Base-by-base conservation (phyloP, 2,888 invertebrate species). In the Pelosia muscerda region DNA sequence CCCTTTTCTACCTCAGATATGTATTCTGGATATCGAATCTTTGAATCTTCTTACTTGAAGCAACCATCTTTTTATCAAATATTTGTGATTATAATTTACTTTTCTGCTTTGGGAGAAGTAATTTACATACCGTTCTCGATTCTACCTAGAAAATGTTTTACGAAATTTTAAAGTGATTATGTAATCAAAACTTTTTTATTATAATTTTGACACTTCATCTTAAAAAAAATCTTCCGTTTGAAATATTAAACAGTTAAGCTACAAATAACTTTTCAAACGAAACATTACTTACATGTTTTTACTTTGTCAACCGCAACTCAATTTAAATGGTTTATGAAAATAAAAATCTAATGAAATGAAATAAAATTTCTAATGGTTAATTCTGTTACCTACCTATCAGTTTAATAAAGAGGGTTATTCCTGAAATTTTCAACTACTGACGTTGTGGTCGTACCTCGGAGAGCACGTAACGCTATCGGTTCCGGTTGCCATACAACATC, bases 211-310 rank as follows among this genome's bases (percentile, higher is more conserved):
- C n/a, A 34, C 23, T 55, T 34, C 53, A 23, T 53, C 15, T 54
- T 31, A 23, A 53, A 22, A 53, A 53, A 22, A 53, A 28, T 53
- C 23, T 55, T 25, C 54, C 4, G 28, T 31, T 49, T 34, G 54
- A 25, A 22, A 57, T 56, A 53, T 57, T 60, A 60, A 65, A 57
- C 23, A 34, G 54, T 23, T 53, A 42, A 34, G 34, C 3, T 13
- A 53, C 54, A 53, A 57, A 66, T 70, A 56, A 67, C 60, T 66
- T 53, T 60, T 13, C 25, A 15, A 26, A 62, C 54, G 53, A 65
- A 70, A 56, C 56, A 61, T 49, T 38, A 23, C n/a, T n/a, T n/a
- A 63, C 63, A 31, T 31, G 6, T 10, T 31, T 31, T 31, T 8
- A 9, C 6, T 10, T 8, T 9, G 31, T 31, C 31, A 31, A 31